A percentile compares a stretch with the other conserved stretches of the same genome.
Conservation (phyloP, 2,888 invertebrate species). For the Pogonocherus hispidulus region DNA sequence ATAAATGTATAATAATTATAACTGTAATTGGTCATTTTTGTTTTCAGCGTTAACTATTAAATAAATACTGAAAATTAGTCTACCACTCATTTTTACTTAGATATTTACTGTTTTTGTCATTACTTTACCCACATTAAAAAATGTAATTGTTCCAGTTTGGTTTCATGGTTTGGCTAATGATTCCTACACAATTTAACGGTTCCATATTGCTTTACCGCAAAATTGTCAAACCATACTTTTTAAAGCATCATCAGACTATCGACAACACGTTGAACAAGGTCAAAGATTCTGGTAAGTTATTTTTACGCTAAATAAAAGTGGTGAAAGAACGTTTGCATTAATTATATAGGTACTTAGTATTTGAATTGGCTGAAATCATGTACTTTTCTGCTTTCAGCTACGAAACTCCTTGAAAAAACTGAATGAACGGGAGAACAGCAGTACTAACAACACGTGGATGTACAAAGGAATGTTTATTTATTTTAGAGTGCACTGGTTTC, state of each 20-base stretch:
- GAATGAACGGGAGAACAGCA: not conserved
- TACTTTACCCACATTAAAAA: too few relatives aligned
- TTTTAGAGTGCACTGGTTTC: not conserved
- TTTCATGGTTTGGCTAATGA: slow-evolving; percentile 91
- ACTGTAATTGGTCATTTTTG: not conserved
- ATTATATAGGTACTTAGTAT: too few relatives aligned
- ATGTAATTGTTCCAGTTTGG: slow-evolving; percentile 75
- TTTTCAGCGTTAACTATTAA: too few relatives aligned
- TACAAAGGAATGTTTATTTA: slow-evolving; percentile 8
- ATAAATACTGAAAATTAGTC: too few relatives aligned
- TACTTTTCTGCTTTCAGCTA: slow-evolving; percentile 15
- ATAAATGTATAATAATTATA: not conserved
- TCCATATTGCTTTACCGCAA: slow-evolving; percentile 83
- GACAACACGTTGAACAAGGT: slow-evolving; percentile 71
- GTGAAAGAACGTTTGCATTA: too few relatives aligned
- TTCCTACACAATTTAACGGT: slow-evolving; percentile 86
- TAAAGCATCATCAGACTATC: slow-evolving; percentile 79
- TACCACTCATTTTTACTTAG: too few relatives aligned
- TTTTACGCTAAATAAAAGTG: too few relatives aligned
- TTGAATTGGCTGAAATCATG: too few relatives aligned
- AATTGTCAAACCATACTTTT: slow-evolving; percentile 85
- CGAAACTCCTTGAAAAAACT: slow-evolving; percentile 15
- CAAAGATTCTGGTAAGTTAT: slow-evolving; percentile 47
- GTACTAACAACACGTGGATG: not conserved
- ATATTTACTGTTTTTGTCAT: too few relatives aligned